A percentile compares a stretch with the other conserved stretches of the same genome.
phyloP scores from a whole-genome alignment of 1,140 invertebrate species.

The Heliconius himera region DNA sequence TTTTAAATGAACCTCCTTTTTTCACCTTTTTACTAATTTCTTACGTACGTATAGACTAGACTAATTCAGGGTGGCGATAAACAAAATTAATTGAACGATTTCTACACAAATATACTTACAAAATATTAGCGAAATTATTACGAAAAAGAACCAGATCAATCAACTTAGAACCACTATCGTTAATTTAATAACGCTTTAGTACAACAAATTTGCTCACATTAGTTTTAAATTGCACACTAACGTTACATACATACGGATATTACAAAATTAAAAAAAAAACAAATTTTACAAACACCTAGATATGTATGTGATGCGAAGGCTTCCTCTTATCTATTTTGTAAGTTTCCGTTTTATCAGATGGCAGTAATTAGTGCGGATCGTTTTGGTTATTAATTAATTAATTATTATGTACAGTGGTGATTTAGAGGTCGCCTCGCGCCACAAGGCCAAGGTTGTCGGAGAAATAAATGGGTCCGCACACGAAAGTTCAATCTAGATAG shows the following conservation, averaged over 20 bases:
- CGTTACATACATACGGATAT: constrained; percentile 26
- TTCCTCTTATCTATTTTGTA: constrained; percentile 51
- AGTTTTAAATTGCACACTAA: neutral
- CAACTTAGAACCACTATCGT: neutral
- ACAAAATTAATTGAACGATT: neutral
- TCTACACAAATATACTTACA: neutral
- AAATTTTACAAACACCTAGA: constrained; percentile 28
- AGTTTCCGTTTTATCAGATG: constrained; percentile 65
- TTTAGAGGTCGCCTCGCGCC: constrained; percentile 23
- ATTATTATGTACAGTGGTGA: constrained; percentile 22
- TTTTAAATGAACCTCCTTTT: neutral
- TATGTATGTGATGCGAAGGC: constrained; percentile 29
- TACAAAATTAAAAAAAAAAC: constrained; percentile 25
- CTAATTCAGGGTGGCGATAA: neutral
- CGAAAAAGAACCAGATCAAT: neutral
- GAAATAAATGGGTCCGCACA: constrained; percentile 26
- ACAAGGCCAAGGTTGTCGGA: constrained; percentile 37
- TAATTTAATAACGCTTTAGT: neutral
- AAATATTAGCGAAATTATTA: neutral
- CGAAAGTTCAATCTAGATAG: constrained; percentile 23
- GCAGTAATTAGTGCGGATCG: constrained; percentile 60
- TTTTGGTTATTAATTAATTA: constrained; percentile 47
- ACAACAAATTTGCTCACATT: neutral
- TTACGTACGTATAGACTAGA: neutral
- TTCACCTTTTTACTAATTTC: neutral